Base-by-base conservation (phyloP, 2,888 invertebrate species). In the Peribatodes rhomboidaria region DNA sequence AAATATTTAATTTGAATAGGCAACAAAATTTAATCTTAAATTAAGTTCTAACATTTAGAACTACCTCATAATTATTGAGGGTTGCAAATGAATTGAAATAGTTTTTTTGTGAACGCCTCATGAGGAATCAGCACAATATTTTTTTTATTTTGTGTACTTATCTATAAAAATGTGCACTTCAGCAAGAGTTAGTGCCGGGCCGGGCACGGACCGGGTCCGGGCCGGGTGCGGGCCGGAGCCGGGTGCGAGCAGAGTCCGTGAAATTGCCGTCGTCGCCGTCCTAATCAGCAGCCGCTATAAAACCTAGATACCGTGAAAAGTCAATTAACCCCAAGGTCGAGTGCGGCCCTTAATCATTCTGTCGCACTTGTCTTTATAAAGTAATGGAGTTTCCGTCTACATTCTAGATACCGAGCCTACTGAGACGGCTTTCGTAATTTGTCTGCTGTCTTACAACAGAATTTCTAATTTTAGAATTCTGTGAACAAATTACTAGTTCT, bases 301-400 rank as follows among this genome's bases (percentile, higher is more conserved):
- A 77, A 75, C 67, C 75, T 72, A 75, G 73, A 65, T 52, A 69
- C 70, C 72, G 76, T 73, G 75, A 73, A 75, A 75, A 76, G 69
- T 69, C 71, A 73, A 76, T 80, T 74, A 75, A 61, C 65, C 41
- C 67, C 65, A 72, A 75, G 76, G 71, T 72, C 68, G 69, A 49
- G 33, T 42, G 60, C 50, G 66, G 50, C 64, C 66, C 50, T 61
- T 60, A 53, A 55, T 67, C 67, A 65, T 46, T 52, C 65, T 46
- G 41, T 49, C 61, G 46, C 58, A 59, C 55, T 61, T 58, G 61
- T 56, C 63, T 52, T 42, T 54, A 46, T 35, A 22, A 49, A 59
- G 53, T 60, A 68, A 62, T 62, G 56, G 59, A 59, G 55, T 61
- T 57, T 53, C 27, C n/a, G 37, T 47, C 44, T 37, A 58, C 37